These are phyloP conservation scores for Euproctis similis DNA, from an alignment of 2,888 invertebrate genomes.

Conservation along the genomic window DNA sequence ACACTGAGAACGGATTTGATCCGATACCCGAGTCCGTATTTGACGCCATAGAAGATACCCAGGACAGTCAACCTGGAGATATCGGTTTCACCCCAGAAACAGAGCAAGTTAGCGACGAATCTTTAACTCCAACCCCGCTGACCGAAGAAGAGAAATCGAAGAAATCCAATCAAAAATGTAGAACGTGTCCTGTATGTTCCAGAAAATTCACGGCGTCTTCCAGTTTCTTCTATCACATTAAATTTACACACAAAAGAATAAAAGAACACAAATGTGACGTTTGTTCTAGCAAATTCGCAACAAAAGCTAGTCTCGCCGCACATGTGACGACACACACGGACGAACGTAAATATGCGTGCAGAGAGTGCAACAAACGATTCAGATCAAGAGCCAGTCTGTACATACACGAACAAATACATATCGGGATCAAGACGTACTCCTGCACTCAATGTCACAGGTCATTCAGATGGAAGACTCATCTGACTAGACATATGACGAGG, in stretches of 20 bases:
- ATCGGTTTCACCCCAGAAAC: slow-evolving; percentile 1
- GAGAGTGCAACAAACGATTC: slow-evolving; percentile 64
- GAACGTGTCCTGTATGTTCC: slow-evolving; percentile 63
- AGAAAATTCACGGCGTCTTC: slow-evolving; percentile 64
- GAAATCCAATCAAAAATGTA: slow-evolving; percentile 22
- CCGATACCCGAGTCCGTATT: slow-evolving; percentile 47
- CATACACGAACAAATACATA: slow-evolving; percentile 65
- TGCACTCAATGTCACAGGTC: slow-evolving; percentile 46
- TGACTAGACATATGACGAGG: slow-evolving; percentile 54
- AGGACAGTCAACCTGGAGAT: slow-evolving; percentile 24
- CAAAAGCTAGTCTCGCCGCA: slow-evolving; percentile 53
- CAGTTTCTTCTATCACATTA: slow-evolving; percentile 71
- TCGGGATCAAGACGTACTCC: slow-evolving; percentile 13
- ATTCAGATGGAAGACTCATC: slow-evolving; percentile 64
- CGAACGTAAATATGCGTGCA: slow-evolving; percentile 55
- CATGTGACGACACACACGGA: slow-evolving; percentile 63
- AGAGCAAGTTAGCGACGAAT: slow-evolving; percentile 1
- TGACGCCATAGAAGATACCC: slow-evolving; percentile 46
- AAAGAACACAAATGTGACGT: slow-evolving; percentile 63
- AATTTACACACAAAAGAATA: slow-evolving; percentile 56
- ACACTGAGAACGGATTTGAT: slow-evolving; percentile 36
- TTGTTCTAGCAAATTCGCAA: slow-evolving; percentile 65
- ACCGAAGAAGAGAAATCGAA: not conserved
- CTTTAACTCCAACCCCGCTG: not conserved
- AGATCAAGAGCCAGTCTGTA: slow-evolving; percentile 62